Conservation (phyloP, 2,113 vertebrate genomes). For the Halcyon senegalensis region DNA sequence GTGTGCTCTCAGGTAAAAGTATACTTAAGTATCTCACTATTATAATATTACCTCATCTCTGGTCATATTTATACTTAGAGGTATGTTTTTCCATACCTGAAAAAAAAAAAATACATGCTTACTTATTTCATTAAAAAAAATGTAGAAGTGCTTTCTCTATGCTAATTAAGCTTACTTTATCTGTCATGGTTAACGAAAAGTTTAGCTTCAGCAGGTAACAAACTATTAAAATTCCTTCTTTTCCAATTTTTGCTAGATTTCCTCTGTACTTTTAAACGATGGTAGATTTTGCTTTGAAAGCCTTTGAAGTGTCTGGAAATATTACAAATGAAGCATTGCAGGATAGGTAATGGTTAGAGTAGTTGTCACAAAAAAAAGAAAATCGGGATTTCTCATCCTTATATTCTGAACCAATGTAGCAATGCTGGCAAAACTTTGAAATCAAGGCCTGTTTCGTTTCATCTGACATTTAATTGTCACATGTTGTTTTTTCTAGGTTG, state of each 20-base stretch:
- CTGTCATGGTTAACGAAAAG: not conserved
- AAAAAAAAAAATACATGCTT: not conserved
- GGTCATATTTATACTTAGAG: not conserved
- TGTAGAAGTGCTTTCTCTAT: not conserved
- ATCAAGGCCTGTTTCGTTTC: not conserved
- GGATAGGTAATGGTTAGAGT: not conserved
- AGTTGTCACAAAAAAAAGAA: not conserved
- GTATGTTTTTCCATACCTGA: not conserved
- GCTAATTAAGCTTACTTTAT: not conserved
- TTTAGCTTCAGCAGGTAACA: not conserved
- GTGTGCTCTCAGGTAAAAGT: not conserved
- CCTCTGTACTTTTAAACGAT: not conserved
- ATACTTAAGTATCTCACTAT: not conserved
- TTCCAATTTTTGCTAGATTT: not conserved
- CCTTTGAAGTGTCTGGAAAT: not conserved
- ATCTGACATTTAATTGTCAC: not conserved
- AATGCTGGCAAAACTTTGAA: not conserved
- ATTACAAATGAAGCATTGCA: not conserved
- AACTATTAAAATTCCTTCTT: not conserved
- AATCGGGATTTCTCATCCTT: not conserved
- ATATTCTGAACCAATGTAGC: not conserved
- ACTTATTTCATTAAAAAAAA: not conserved
- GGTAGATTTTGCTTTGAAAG: not conserved
- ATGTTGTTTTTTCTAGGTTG: conserved; percentile 82
- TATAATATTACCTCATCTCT: not conserved